Conservation (phyloP, 2,888 invertebrate genomes). For the Drosophila paucipuncta region DNA sequence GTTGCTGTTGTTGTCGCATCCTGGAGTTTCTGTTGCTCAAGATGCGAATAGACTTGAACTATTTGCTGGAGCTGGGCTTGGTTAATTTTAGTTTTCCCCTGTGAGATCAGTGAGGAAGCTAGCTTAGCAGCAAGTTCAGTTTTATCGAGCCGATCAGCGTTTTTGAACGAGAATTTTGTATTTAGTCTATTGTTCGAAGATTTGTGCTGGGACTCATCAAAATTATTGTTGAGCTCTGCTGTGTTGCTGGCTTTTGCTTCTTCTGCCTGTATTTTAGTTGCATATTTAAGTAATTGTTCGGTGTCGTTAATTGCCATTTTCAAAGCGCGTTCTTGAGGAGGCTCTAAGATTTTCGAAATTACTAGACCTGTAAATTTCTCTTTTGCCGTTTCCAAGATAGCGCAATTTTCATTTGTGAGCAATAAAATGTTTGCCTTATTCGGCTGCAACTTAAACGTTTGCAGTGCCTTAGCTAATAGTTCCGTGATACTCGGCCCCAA, state of each 20-base stretch:
- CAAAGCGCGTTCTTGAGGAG: conserved; percentile 88
- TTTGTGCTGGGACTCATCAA: not conserved
- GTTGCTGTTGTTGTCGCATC: conserved; percentile 10
- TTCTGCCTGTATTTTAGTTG: conserved; percentile 61
- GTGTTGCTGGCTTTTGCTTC: not conserved
- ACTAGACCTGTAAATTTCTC: conserved; percentile 87
- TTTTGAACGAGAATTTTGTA: conserved; percentile 9
- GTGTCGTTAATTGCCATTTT: conserved; percentile 90
- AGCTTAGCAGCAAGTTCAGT: conserved; percentile 89
- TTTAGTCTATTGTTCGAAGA: not conserved
- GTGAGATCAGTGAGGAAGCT: conserved; percentile 91
- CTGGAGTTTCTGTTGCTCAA: conserved; percentile 80
- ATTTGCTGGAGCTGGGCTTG: conserved; percentile 92
- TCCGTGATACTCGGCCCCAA: conserved; percentile 92
- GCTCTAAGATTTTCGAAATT: conserved; percentile 88
- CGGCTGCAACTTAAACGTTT: conserved; percentile 84
- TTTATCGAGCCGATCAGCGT: conserved; percentile 78
- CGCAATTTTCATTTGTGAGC: conserved; percentile 89
- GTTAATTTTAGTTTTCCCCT: conserved; percentile 93
- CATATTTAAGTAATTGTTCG: conserved; percentile 87
- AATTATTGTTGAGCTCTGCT: not conserved
- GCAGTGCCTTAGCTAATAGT: conserved; percentile 84
- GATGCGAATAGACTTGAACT: conserved; percentile 88
- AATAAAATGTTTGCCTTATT: conserved; percentile 90
- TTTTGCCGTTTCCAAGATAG: conserved; percentile 84